Evolutionary conservation across 2,113 vertebrate species (phyloP), one percentile per base, ranked within the genome.

Genomic region (Uria aalge): DNA sequence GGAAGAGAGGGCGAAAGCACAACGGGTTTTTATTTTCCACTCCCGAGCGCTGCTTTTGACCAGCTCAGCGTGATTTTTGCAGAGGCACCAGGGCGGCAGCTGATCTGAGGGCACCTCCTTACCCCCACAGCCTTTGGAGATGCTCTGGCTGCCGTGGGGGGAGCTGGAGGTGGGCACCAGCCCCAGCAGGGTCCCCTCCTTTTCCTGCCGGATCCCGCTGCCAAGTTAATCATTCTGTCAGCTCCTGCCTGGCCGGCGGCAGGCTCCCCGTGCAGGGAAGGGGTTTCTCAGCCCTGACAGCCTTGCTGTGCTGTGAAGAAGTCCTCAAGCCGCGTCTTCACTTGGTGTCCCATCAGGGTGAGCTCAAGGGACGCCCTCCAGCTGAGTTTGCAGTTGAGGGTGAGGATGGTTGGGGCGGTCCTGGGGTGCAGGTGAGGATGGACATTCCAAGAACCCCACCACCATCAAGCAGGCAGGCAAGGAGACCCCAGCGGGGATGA

Each of bases 101-200:
- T 52, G 85, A 84, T 84, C 72, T 38, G 32, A 94, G 67, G 59
- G 88, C 60, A 43, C 24, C 69, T 81, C 38, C 69, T 96, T 56
- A 20, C 38, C 43, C 59, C 59, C 0, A 0, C 81, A 69, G 85
- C 71, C 78, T 96, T 84, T 86, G 88, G 85, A 59, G 55, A 67
- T 69, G 78, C 85, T 85, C 26, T 0, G 4, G 40, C 34, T 76
- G 74, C 71, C 50, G 59, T 12, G 5, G 22, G 32, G 27, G 21
- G 13, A 15, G 2, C 1, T 1, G 63, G 45, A 82, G 82, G 85
- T 45, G 41, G 68, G 45, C 2, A 0, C 29, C 55, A 16, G 47
- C 23, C 89, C 47, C 63, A 59, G 75, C 22, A 5, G 82, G 67
- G 9, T 66, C 29, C 4, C 43, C 29, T 30, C 27, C 5, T 6